phyloP scores from a whole-genome alignment of 2,113 vertebrate genomes.

The Indicator indicator region DNA sequence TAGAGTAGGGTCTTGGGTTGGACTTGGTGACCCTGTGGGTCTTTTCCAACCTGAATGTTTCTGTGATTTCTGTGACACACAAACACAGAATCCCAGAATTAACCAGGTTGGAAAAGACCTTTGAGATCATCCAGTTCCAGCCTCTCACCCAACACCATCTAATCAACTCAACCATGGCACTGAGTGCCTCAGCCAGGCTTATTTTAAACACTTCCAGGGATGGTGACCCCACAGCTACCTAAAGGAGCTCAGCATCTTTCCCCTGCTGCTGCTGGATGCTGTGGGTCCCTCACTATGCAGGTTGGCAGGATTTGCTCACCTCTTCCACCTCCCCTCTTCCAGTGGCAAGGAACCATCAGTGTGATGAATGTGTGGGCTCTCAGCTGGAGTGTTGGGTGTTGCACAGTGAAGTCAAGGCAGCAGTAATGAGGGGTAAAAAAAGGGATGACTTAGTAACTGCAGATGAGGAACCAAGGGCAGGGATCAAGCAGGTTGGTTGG shows the following conservation, averaged over 20 bases:
- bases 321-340: neutral
- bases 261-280: neutral
- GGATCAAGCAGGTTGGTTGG: neutral
- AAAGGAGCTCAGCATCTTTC: neutral
- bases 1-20: too few species aligned
- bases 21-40: too few species aligned
- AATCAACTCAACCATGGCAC: too few species aligned
- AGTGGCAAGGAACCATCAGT: neutral
- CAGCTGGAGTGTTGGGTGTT: rapidly evolving
- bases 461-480: neutral
- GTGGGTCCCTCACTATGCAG: neutral
- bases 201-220: too few species aligned
- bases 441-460: neutral
- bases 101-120: too few species aligned
- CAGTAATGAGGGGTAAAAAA: rapidly evolving
- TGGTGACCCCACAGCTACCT: neutral
- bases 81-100: too few species aligned
- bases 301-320: neutral
- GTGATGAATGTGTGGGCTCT: neutral
- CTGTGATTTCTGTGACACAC: neutral
- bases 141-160: too few species aligned
- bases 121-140: too few species aligned
- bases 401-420: neutral
- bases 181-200: too few species aligned
- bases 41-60: too few species aligned